A percentile compares a stretch with the other conserved stretches of the same genome.
Evolutionary conservation across 2,888 invertebrate genomes (phyloP).

Genomic region (Sinopyrophorus schimmeli): DNA sequence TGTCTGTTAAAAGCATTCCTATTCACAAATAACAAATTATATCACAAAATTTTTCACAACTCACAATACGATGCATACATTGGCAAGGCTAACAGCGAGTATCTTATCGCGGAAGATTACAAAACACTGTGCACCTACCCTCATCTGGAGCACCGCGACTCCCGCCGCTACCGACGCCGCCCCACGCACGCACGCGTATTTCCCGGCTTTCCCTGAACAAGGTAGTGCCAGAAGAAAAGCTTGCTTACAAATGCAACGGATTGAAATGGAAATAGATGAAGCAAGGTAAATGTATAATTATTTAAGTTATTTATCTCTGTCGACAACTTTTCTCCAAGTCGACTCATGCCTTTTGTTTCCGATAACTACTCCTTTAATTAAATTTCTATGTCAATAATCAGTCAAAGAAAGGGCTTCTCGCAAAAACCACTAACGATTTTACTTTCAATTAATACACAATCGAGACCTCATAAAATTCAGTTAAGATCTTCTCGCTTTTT

Average conservation of each 20-base stretch:
- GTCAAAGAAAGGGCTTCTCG: no score
- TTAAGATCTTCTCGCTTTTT: no score
- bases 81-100: conserved; percentile 19
- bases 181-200: conserved; percentile 29
- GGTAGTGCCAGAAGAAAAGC: conserved; percentile 13
- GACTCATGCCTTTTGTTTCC: no score
- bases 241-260: conserved; percentile 21
- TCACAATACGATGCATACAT: conserved; percentile 17
- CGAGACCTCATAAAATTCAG: no score
- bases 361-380: no score
- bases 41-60: conserved; percentile 1
- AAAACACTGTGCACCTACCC: conserved; percentile 22
- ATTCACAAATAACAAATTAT: conserved; percentile 9
- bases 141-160: conserved; percentile 30
- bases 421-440: no score
- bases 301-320: conserved; percentile 24
- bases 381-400: no score
- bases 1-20: conserved; percentile 21
- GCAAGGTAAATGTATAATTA: conserved; percentile 22
- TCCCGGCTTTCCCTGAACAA: conserved; percentile 13
- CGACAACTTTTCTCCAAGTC: no score
- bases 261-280: conserved; percentile 24
- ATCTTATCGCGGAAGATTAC: conserved; percentile 33
- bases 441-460: no score
- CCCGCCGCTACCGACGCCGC: conserved; percentile 29